Conservation (phyloP, 2,113 vertebrate species). For the Potamarius usumacintae region DNA sequence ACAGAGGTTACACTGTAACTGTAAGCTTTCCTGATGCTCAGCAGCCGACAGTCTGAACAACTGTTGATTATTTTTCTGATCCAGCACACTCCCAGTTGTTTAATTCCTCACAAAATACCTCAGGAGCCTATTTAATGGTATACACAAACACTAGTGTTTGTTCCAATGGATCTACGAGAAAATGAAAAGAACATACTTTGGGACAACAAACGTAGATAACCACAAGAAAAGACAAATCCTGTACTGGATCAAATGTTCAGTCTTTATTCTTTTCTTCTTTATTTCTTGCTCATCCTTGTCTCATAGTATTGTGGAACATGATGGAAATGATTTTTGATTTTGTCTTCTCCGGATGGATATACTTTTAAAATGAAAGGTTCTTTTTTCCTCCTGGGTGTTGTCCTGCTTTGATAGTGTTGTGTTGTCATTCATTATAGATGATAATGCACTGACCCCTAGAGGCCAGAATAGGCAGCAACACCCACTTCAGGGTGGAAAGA, state of each 20-base stretch:
- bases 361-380: constrained; percentile 1
- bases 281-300: neutral
- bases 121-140: neutral
- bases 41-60: too few relatives aligned
- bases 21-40: neutral
- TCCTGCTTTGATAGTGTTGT: too few relatives aligned
- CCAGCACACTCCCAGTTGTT: neutral
- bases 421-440: neutral
- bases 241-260: neutral
- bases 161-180: neutral
- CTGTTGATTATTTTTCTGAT: neutral
- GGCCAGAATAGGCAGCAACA: neutral
- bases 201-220: neutral
- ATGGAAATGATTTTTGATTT: constrained; percentile 16
- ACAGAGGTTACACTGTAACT: neutral
- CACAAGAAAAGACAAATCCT: neutral
- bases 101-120: neutral
- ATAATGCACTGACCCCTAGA: constrained; percentile 32
- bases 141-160: neutral
- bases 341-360: neutral
- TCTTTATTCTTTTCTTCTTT: neutral
- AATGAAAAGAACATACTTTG: neutral
- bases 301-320: constrained; percentile 1
- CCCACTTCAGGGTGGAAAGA: neutral
- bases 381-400: neutral